A percentile compares a stretch with the other conserved stretches of the same genome.
phyloP scores from a whole-genome alignment of 2,113 vertebrate species.

The Chroicocephalus ridibundus region DNA sequence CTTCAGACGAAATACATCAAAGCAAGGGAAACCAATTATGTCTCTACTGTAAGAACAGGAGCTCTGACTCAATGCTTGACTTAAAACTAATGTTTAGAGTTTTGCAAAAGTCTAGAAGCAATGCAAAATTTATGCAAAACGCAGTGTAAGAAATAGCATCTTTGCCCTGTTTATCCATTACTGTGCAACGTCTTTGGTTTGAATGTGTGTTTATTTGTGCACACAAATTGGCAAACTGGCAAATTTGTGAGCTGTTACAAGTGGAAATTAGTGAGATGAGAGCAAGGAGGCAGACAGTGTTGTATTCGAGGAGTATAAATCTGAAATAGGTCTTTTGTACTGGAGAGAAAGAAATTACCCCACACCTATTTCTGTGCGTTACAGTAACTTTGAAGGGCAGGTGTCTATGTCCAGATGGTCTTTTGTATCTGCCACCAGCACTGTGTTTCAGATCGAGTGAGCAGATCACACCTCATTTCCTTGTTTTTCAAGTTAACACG shows the following conservation, averaged over 20 bases:
- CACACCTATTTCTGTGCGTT: neutral
- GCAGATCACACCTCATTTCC: neutral
- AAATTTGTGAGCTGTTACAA: neutral
- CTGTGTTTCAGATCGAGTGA: neutral
- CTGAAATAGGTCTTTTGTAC: neutral
- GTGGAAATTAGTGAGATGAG: neutral
- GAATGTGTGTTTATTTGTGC: neutral
- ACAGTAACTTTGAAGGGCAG: neutral
- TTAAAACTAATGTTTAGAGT: neutral
- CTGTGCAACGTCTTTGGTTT: neutral
- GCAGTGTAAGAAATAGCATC: neutral
- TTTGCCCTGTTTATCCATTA: neutral
- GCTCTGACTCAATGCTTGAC: neutral
- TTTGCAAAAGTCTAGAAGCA: neutral
- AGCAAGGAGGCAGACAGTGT: neutral
- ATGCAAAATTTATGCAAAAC: neutral
- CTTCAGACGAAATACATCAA: conserved; percentile 10
- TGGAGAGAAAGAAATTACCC: neutral
- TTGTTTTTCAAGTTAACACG: neutral
- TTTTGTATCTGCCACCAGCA: neutral
- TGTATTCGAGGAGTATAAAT: neutral
- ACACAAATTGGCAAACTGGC: neutral
- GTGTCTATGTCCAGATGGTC: neutral
- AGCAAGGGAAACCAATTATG: neutral
- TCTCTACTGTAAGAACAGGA: neutral